Evolutionary conservation across 2,797 vertebrate species (phyloP), one percentile per base, ranked within the genome.

Genomic region (Phalanger gymnotis): DNA sequence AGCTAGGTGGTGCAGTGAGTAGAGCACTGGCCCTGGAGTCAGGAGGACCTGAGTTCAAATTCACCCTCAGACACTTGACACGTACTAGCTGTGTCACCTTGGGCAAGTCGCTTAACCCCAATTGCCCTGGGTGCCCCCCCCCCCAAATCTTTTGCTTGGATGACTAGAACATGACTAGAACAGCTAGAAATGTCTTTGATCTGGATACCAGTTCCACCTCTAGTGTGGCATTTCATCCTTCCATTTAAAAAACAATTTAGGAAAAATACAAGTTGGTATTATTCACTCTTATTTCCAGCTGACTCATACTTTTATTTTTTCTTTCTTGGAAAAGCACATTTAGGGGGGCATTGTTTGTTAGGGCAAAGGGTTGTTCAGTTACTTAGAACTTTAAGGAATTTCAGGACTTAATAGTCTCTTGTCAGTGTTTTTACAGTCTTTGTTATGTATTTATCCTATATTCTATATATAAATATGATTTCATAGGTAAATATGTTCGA

Each of bases 131-230:
- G n/a, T n/a, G n/a, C n/a, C n/a, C n/a, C n/a, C n/a, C n/a, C n/a
- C n/a, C n/a, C n/a, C n/a, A n/a, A n/a, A n/a, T n/a, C n/a, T n/a
- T n/a, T 96, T n/a, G 94, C 97, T 98, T 97, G 95, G 92, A 14
- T 89, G n/a, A n/a, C n/a, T n/a, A n/a, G n/a, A n/a, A n/a, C n/a
- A 95, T 96, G 95, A 96, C 57, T 97, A 92, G 95, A 97, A 97
- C 89, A 93, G 95, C 94, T 90, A 94, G 94, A 96, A 81, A 92
- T 97, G 81, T 90, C 53, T 57, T 97, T 98, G 93, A 93, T 98
- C 95, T 97, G n/a, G 97, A 16, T 97, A 95, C 61, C 90, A 95
- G 95, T 94, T 97, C 98, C 97, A 5, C 40, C n/a, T 90, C 4
- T 92, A 93, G 16, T 51, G n/a, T 87, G 12, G 94, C 25, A 16